These are phyloP conservation scores for Tyria jacobaeae DNA, from an alignment of 2,888 invertebrate genomes.

Conservation along the genomic window DNA sequence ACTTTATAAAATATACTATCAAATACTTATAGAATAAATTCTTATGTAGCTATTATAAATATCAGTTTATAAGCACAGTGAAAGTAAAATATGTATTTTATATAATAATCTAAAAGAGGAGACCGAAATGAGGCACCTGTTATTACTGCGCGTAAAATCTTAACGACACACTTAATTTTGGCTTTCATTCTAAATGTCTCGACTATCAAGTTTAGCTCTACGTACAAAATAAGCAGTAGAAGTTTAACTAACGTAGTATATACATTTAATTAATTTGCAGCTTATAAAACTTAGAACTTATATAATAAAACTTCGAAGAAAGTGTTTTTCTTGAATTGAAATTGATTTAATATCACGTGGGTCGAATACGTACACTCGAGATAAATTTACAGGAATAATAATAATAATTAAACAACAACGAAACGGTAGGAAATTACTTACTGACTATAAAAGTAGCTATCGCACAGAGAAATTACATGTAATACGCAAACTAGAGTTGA, in stretches of 20 bases:
- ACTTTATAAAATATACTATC: too few species aligned
- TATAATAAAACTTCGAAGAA: not conserved
- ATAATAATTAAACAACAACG: too few species aligned
- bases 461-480: not conserved
- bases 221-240: constrained; percentile 14
- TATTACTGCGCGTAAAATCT: constrained; percentile 22
- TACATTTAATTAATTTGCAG: constrained; percentile 1
- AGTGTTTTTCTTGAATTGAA: too few species aligned
- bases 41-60: not conserved
- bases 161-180: constrained; percentile 29
- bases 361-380: too few species aligned
- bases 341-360: too few species aligned
- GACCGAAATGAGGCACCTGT: constrained; percentile 12
- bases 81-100: constrained; percentile 6
- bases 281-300: not conserved
- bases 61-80: constrained; percentile 15
- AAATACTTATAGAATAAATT: not conserved
- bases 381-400: too few species aligned
- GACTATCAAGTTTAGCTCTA: constrained; percentile 20
- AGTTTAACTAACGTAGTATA: constrained; percentile 8
- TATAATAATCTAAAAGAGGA: constrained; percentile 20
- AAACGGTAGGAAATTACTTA: too few species aligned
- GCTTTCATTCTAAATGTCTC: constrained; percentile 26
- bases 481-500: not conserved
- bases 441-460: not conserved